Conservation (phyloP, 1,140 invertebrate species). For the Drosophila lacteicornis region DNA sequence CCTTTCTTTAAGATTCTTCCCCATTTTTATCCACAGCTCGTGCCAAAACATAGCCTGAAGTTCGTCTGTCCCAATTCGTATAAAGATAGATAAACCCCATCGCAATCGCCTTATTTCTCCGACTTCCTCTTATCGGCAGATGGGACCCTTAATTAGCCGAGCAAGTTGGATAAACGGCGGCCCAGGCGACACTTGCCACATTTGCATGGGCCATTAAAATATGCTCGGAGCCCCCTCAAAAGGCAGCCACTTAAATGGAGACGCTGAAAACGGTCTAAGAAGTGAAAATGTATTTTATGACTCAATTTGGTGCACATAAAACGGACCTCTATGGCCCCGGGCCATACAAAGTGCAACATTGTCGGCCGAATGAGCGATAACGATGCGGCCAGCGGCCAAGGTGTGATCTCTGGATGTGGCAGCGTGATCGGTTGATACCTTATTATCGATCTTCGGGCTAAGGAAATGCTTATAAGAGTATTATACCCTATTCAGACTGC, state of each 20-base stretch:
- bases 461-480: too few species aligned
- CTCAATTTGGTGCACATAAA: constrained; percentile 82
- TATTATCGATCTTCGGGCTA: not conserved
- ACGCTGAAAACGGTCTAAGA: constrained; percentile 24
- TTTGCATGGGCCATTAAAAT: constrained; percentile 58
- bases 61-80: constrained; percentile 15
- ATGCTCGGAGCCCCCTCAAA: constrained; percentile 55
- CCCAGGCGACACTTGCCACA: constrained; percentile 39
- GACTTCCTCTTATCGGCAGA: constrained; percentile 35
- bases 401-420: constrained; percentile 55
- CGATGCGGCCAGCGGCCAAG: constrained; percentile 28
- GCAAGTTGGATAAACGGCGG: constrained; percentile 53
- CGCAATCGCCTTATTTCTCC: not conserved
- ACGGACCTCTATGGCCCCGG: constrained; percentile 42
- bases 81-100: constrained; percentile 6
- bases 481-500: too few species aligned
- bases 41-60: not conserved
- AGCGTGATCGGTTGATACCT: constrained; percentile 16
- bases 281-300: constrained; percentile 78
- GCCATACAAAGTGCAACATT: constrained; percentile 76
- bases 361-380: constrained; percentile 40
- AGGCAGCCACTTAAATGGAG: constrained; percentile 60
- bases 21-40: not conserved
- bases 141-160: constrained; percentile 47
- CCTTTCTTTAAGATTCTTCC: rapidly evolving